Percentiles rank a stretch among this genome's conserved stretches.
These are phyloP conservation scores for Ylistrum balloti DNA, from an alignment of 1,140 invertebrate species.

Conservation along the genomic window DNA sequence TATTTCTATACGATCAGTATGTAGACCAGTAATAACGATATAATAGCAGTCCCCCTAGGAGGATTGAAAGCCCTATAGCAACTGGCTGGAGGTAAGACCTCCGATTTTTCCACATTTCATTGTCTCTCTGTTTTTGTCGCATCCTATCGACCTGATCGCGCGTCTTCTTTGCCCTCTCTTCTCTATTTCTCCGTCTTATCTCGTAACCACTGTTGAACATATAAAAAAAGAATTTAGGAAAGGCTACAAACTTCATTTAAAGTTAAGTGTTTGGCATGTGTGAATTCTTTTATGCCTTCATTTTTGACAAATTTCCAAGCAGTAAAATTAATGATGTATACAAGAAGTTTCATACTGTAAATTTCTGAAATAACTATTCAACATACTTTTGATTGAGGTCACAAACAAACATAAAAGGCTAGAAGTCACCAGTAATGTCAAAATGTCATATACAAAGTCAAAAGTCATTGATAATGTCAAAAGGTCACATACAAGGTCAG, in stretches of 20 bases:
- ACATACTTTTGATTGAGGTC: too few species aligned
- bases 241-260: neutral
- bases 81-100: conserved; percentile 66
- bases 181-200: conserved; percentile 76
- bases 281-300: too few species aligned
- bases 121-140: conserved; percentile 79
- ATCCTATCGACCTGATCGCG: conserved; percentile 78
- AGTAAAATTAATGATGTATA: too few species aligned
- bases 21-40: conserved; percentile 65
- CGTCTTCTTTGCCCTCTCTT: conserved; percentile 79
- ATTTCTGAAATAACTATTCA: too few species aligned
- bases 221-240: neutral
- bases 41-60: conserved; percentile 68
- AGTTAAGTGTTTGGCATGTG: neutral
- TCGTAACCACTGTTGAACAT: conserved; percentile 53
- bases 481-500: too few species aligned
- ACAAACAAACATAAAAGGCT: too few species aligned
- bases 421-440: too few species aligned
- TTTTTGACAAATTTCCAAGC: too few species aligned
- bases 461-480: too few species aligned
- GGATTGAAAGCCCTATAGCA: conserved; percentile 64
- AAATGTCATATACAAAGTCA: too few species aligned
- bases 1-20: neutral
- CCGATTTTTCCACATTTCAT: conserved; percentile 72
- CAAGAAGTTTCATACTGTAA: too few species aligned